Evolutionary conservation across 2,797 vertebrate species (phyloP).

Genomic region (Acridotheres tristis): DNA sequence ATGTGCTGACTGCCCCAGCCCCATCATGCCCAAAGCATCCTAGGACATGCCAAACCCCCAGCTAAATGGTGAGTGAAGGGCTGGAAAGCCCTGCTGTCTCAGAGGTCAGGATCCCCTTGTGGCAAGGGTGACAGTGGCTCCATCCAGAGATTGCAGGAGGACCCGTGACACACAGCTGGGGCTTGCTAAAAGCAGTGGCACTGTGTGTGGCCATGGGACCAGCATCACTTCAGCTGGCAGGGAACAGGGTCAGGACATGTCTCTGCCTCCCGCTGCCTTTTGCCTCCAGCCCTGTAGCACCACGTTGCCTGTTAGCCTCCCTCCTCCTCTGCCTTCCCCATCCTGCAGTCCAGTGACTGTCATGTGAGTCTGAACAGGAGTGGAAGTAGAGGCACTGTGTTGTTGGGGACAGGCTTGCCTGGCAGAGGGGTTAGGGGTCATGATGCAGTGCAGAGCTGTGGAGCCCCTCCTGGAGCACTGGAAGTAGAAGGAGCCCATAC

Average conservation of each 20-base stretch:
- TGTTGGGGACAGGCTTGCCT: background rate
- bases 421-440: background rate
- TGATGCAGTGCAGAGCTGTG: rapidly evolving
- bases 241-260: background rate
- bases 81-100: background rate
- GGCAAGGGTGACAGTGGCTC: background rate
- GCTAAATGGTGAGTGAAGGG: background rate
- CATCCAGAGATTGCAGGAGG: background rate
- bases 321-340: background rate
- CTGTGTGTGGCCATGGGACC: rapidly evolving
- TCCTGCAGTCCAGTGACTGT: background rate
- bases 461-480: background rate
- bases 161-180: background rate
- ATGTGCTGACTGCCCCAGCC: background rate
- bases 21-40: background rate
- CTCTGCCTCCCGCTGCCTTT: background rate
- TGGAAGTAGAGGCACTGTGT: background rate
- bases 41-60: background rate
- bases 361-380: background rate
- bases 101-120: background rate
- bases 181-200: background rate
- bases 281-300: background rate
- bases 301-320: background rate
- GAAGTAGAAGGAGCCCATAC: background rate
- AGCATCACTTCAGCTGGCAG: rapidly evolving